Evolutionary conservation across 2,113 vertebrate genomes (phyloP).

Genomic region (Oryzias melastigma): DNA sequence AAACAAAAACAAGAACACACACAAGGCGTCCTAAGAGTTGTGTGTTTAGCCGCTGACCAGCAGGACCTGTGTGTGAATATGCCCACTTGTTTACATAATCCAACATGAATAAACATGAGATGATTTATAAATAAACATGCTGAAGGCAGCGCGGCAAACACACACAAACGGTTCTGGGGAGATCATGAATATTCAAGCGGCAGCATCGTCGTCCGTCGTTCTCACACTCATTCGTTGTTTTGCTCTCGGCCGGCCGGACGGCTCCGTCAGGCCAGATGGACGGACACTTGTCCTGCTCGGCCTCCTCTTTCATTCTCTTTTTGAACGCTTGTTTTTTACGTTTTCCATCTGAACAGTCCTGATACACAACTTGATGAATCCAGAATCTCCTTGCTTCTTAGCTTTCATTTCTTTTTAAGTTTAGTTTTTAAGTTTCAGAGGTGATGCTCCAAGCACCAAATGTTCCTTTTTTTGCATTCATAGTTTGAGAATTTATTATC

Average conservation of each 20-base stretch:
- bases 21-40: too few species aligned
- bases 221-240: conserved; percentile 44
- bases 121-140: conserved; percentile 67
- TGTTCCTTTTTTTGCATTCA: too few species aligned
- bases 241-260: conserved; percentile 5
- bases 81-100: conserved; percentile 63
- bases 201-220: conserved; percentile 14
- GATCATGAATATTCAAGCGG: conserved; percentile 55
- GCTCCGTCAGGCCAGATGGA: conserved; percentile 14
- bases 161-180: conserved; percentile 42
- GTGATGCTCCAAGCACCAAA: too few species aligned
- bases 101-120: conserved; percentile 68
- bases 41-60: conserved; percentile 7
- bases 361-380: too few species aligned
- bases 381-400: too few species aligned
- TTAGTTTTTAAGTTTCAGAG: too few species aligned
- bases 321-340: not conserved
- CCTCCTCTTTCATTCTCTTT: not conserved
- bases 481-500: too few species aligned
- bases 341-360: too few species aligned
- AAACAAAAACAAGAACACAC: too few species aligned
- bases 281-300: conserved; percentile 28
- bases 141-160: not conserved
- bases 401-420: too few species aligned
- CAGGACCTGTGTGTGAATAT: conserved; percentile 21